Evolutionary conservation across 1,140 invertebrate species (phyloP).

Genomic region (Eueides isabella): DNA sequence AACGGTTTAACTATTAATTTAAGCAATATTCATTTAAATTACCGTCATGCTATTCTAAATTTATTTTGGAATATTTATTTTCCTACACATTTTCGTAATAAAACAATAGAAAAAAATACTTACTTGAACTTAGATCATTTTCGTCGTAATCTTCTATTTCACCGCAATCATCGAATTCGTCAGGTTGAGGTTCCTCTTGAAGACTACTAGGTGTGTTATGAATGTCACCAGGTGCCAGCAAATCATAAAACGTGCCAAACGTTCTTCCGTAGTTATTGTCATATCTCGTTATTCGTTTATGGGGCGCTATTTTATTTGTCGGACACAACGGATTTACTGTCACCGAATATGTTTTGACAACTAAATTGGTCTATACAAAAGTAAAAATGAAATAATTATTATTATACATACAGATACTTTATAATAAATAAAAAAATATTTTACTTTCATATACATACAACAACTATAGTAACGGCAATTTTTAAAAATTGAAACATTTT

Average conservation of each 20-base stretch:
- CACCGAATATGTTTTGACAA: conserved; percentile 49
- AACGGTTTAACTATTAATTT: no score
- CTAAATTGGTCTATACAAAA: conserved; percentile 52
- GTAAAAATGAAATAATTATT: background rate
- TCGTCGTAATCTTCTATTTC: conserved; percentile 76
- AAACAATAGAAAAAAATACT: conserved; percentile 31
- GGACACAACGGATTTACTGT: conserved; percentile 70
- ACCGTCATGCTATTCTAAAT: no score
- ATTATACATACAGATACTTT: background rate
- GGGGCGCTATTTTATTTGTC: conserved; percentile 76
- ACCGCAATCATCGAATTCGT: conserved; percentile 66
- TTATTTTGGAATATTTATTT: no score
- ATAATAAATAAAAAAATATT: background rate
- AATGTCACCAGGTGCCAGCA: conserved; percentile 48
- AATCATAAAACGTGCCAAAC: conserved; percentile 60
- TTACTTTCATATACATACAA: background rate
- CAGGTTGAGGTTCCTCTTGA: conserved; percentile 61
- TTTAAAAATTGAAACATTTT: conserved; percentile 30
- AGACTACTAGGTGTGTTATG: conserved; percentile 44
- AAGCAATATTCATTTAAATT: no score
- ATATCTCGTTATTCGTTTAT: conserved; percentile 43
- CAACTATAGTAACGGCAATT: conserved; percentile 1
- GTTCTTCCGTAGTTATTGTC: conserved; percentile 51
- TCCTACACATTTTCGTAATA: background rate
- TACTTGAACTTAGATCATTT: conserved; percentile 69